Conservation (phyloP, 2,888 invertebrate genomes). For the Acronicta alni region DNA sequence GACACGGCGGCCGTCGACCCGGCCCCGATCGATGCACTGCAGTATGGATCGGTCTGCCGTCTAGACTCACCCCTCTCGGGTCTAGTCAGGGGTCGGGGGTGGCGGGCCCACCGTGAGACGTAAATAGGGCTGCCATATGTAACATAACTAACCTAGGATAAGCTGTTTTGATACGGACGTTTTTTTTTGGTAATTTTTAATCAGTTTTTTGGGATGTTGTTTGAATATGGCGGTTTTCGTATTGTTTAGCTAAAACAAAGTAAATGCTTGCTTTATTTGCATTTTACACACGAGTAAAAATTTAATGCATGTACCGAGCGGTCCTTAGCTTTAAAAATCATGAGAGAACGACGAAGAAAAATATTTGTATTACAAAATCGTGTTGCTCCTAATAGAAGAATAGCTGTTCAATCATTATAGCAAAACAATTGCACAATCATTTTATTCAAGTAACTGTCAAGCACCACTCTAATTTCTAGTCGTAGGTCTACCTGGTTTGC, state of each 20-base stretch:
- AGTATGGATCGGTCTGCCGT: constrained; percentile 87
- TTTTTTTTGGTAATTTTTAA: constrained; percentile 24
- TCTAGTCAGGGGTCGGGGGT: constrained; percentile 35
- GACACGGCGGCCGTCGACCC: constrained; percentile 74
- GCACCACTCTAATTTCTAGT: constrained; percentile 28
- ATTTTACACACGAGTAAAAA: not conserved
- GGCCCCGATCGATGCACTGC: constrained; percentile 82
- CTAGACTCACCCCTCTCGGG: constrained; percentile 76
- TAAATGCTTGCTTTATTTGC: not conserved
- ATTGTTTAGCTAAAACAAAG: not conserved
- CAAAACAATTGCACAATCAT: constrained; percentile 12
- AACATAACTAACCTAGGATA: constrained; percentile 63
- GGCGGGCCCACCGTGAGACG: constrained; percentile 55
- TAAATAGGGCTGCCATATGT: constrained; percentile 56
- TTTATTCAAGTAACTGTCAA: constrained; percentile 32
- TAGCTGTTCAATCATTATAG: not conserved
- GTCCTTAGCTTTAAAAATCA: too few species aligned
- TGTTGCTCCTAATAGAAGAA: not conserved
- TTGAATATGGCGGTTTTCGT: not conserved
- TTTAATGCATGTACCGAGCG: too few species aligned
- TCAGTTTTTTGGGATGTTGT: not conserved
- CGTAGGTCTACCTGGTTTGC: constrained; percentile 18
- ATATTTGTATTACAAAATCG: too few species aligned
- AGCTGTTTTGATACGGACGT: constrained; percentile 37
- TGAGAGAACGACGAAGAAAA: too few species aligned